Percentiles rank a stretch among this genome's conserved stretches.
Conservation (phyloP, 2,113 vertebrate species). For the Vulpes vulpes region DNA sequence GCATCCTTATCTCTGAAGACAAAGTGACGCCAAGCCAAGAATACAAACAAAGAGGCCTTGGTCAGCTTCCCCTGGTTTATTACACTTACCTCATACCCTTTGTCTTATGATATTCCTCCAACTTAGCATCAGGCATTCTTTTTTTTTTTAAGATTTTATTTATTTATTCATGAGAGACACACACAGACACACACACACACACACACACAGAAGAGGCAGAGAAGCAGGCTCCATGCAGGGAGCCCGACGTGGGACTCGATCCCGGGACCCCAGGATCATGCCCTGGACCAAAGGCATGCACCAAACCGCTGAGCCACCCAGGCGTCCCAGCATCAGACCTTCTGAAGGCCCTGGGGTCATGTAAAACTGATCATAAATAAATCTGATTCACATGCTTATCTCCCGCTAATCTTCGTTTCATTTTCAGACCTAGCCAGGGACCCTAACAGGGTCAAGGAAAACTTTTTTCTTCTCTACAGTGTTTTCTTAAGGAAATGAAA, state of each 20-base stretch:
- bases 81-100: no score
- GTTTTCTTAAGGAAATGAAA: background rate
- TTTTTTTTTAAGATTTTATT: no score
- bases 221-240: no score
- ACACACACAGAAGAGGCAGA: no score
- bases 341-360: accelerated
- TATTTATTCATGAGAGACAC: no score
- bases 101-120: accelerated
- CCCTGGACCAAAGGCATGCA: no score
- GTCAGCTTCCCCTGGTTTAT: no score
- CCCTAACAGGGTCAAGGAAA: background rate
- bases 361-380: background rate
- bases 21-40: background rate
- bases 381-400: background rate
- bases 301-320: no score
- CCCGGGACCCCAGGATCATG: no score
- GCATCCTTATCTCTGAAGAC: background rate
- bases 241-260: no score
- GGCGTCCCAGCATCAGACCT: accelerated
- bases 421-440: background rate
- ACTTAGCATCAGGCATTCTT: no score
- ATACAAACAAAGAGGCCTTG: background rate
- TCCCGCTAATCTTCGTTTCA: background rate
- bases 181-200: no score
- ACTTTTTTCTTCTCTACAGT: background rate